Percentiles rank a stretch among this genome's conserved stretches.
These are phyloP conservation scores for Acanthopagrus latus DNA, from an alignment of 2,797 vertebrate genomes.

Conservation along the genomic window DNA sequence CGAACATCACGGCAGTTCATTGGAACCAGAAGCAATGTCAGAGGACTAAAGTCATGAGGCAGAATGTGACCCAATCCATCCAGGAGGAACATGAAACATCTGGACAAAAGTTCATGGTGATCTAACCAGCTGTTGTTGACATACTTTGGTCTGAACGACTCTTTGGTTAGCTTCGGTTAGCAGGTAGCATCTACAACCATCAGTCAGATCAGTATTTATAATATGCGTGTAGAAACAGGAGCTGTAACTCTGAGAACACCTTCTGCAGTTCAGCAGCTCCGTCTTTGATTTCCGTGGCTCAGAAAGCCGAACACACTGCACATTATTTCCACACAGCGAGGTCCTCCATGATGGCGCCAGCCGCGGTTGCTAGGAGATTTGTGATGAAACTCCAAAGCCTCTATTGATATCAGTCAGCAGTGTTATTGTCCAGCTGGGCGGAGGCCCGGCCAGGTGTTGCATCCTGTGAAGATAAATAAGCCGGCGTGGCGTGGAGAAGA, in stretches of 20 bases:
- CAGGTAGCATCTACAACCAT: background rate
- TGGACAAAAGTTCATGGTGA: background rate
- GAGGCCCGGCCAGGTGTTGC: constrained; percentile 64
- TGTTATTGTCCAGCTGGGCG: constrained; percentile 61
- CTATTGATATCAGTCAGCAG: constrained; percentile 62
- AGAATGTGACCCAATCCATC: background rate
- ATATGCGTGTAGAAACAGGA: background rate
- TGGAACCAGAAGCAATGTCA: no score
- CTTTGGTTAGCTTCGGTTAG: background rate
- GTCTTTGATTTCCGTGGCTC: constrained; percentile 30
- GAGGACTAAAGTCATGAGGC: no score
- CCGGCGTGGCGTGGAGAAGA: constrained; percentile 45
- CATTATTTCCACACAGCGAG: constrained; percentile 54
- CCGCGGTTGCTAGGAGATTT: constrained; percentile 59
- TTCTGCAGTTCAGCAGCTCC: background rate
- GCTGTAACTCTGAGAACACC: constrained; percentile 4
- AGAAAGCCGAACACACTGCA: constrained; percentile 30
- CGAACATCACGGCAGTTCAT: background rate
- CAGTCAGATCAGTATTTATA: background rate
- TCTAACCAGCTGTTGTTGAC: background rate
- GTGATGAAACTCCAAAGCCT: constrained; percentile 57
- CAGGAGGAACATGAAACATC: background rate
- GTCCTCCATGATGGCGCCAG: constrained; percentile 43
- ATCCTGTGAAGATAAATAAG: constrained; percentile 65
- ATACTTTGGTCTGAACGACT: no score